Conservation (phyloP, 2,888 invertebrate genomes). For the Schizotus pectinicornis region DNA sequence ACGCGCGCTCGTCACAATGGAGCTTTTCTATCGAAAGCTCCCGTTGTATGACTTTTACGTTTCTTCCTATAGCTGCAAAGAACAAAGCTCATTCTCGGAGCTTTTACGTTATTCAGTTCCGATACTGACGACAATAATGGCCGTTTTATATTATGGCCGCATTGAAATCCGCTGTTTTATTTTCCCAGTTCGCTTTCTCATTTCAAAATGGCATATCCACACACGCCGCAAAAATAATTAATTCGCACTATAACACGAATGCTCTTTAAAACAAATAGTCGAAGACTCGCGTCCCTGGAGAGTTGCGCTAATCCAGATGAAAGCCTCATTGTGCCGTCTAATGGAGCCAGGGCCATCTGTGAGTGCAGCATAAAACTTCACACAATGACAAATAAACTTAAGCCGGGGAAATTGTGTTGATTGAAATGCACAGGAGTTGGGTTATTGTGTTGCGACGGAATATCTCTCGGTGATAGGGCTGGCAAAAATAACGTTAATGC, state of each 20-base stretch:
- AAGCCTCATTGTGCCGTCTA: conserved; percentile 49
- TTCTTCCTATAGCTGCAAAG: conserved; percentile 54
- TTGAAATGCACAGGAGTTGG: conserved; percentile 50
- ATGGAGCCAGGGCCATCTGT: conserved; percentile 48
- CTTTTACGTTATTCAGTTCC: conserved; percentile 56
- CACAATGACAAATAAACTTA: conserved; percentile 40
- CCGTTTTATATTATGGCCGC: conserved; percentile 52
- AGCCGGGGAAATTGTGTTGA: conserved; percentile 54
- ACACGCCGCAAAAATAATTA: background rate
- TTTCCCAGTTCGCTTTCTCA: background rate
- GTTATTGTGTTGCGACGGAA: conserved; percentile 25
- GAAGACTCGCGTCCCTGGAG: conserved; percentile 39
- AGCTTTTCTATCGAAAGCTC: conserved; percentile 54
- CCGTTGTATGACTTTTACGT: conserved; percentile 57
- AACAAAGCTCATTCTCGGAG: conserved; percentile 57
- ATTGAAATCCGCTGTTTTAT: conserved; percentile 38
- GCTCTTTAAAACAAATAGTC: conserved; percentile 35
- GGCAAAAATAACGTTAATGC: conserved; percentile 31
- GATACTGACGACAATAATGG: conserved; percentile 55
- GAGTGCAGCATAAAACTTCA: conserved; percentile 47
- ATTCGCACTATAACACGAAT: background rate
- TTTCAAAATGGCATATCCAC: background rate
- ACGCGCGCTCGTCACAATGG: conserved; percentile 52
- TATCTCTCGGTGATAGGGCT: conserved; percentile 24
- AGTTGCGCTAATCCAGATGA: conserved; percentile 50